Evolutionary conservation across 1,140 invertebrate species (phyloP).

Genomic region (Eueides isabella): DNA sequence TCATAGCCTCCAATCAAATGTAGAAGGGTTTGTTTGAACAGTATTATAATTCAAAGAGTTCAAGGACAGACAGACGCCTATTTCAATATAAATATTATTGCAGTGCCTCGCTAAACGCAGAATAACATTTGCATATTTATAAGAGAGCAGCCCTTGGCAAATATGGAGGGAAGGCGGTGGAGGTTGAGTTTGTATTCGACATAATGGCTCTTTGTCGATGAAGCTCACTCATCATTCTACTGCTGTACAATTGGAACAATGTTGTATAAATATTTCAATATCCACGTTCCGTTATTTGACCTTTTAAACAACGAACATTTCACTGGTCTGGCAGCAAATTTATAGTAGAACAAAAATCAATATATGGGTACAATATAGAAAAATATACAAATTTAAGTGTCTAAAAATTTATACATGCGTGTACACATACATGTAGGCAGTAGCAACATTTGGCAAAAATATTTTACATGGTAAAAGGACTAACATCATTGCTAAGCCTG

Average conservation of each 20-base stretch:
- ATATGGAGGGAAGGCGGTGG: slow-evolving; percentile 61
- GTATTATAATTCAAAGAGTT: slow-evolving; percentile 70
- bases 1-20: slow-evolving; percentile 54
- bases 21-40: slow-evolving; percentile 67
- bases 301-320: neutral
- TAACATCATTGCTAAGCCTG: neutral
- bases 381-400: neutral
- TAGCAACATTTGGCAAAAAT: neutral
- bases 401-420: neutral
- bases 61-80: slow-evolving; percentile 66
- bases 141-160: slow-evolving; percentile 68
- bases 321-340: neutral
- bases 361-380: neutral
- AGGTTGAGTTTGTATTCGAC: slow-evolving; percentile 64
- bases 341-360: neutral
- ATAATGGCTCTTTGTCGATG: slow-evolving; percentile 64
- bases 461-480: neutral
- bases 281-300: neutral
- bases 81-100: slow-evolving; percentile 79
- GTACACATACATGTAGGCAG: neutral
- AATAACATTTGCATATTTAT: slow-evolving; percentile 78
- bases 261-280: slow-evolving; percentile 2
- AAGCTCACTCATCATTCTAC: slow-evolving; percentile 25
- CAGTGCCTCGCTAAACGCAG: slow-evolving; percentile 70
- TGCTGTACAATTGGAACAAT: slow-evolving; percentile 4